These are phyloP conservation scores for Sycophila sp. DNA, from an alignment of 1,140 invertebrate genomes.

Conservation along the genomic window DNA sequence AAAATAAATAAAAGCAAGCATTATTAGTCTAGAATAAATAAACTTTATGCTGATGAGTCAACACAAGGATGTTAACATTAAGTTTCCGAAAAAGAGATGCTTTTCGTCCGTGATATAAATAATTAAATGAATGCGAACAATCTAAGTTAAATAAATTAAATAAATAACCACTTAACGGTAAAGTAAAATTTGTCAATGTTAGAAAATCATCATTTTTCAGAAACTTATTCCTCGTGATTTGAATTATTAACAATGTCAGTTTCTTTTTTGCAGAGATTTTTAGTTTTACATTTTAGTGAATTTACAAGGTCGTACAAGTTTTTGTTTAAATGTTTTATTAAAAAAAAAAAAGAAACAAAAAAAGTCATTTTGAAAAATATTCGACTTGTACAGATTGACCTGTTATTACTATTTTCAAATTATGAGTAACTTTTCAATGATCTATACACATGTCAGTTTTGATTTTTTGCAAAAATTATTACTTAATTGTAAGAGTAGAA, in stretches of 20 bases:
- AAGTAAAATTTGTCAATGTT: neutral
- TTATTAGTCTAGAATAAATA: conserved; percentile 18
- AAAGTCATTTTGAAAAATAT: neutral
- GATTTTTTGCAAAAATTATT: conserved; percentile 1
- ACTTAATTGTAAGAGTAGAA: neutral
- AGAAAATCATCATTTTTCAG: conserved; percentile 13
- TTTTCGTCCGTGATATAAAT: neutral
- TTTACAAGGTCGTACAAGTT: neutral
- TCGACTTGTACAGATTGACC: too few relatives aligned
- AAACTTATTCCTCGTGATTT: neutral
- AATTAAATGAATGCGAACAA: too few relatives aligned
- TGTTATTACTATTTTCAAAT: too few relatives aligned
- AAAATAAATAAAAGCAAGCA: conserved; percentile 22
- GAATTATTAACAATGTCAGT: neutral
- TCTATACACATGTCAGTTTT: neutral
- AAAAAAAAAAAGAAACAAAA: neutral
- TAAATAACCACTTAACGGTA: neutral
- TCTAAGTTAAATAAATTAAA: neutral
- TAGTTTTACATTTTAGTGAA: neutral
- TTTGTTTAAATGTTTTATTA: too few relatives aligned
- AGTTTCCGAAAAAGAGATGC: conserved; percentile 7
- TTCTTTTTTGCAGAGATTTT: too few relatives aligned
- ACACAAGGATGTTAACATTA: neutral
- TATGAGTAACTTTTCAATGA: neutral
- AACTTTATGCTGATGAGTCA: neutral